phyloP scores from a whole-genome alignment of 2,113 vertebrate species.

The Perognathus longimembris region DNA sequence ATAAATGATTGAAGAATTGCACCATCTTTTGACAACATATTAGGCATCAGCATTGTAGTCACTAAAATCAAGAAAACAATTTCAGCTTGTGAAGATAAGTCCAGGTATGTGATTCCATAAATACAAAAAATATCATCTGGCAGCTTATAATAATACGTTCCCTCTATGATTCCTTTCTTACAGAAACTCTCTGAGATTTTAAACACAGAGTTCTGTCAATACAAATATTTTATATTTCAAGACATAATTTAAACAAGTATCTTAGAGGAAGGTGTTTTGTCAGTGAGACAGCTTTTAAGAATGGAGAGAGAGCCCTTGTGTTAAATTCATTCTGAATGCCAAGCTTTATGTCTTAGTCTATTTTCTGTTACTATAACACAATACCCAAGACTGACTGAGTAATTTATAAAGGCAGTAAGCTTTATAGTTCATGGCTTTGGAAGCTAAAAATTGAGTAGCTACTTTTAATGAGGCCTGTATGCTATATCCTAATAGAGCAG shows the following conservation, averaged over 20 bases:
- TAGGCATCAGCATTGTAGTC: not conserved
- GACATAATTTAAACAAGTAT: not conserved
- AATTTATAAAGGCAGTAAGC: not conserved
- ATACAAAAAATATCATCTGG: not conserved
- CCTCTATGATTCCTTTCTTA: not conserved
- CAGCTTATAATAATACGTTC: not conserved
- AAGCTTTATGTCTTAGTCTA: not conserved
- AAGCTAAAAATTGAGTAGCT: not conserved
- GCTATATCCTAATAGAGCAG: not conserved
- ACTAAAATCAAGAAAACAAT: not conserved
- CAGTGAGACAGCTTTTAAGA: conserved; percentile 7
- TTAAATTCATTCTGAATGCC: not conserved
- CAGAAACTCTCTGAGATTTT: not conserved
- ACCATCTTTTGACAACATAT: not conserved
- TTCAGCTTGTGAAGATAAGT: not conserved
- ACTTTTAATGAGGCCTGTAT: not conserved
- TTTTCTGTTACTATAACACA: not conserved
- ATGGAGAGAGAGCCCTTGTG: not conserved
- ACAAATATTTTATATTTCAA: conserved; percentile 1
- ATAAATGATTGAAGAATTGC: not conserved
- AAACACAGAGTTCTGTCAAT: not conserved
- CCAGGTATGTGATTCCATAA: not conserved
- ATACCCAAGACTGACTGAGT: accelerated
- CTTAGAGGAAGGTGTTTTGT: not conserved
- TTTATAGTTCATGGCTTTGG: not conserved